Conservation (phyloP, 1,140 invertebrate species). For the Lucilia cuprina region DNA sequence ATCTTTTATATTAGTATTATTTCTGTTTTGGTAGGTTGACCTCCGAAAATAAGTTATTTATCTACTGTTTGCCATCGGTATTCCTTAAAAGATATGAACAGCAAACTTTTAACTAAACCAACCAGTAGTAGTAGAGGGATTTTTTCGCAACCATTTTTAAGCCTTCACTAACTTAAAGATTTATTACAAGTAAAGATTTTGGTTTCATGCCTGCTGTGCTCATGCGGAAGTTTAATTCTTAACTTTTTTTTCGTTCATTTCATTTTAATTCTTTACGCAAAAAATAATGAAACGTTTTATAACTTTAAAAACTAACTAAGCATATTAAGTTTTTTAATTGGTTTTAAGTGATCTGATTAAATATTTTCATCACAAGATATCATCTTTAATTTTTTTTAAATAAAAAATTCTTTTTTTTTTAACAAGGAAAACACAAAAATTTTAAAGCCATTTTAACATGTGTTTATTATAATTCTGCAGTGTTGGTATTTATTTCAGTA, state of each 20-base stretch:
- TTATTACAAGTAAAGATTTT: not conserved
- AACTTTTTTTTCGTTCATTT: not conserved
- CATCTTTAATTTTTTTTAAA: not conserved
- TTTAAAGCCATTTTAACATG: not conserved
- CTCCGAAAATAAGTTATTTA: slow-evolving; percentile 39
- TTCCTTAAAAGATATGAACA: slow-evolving; percentile 13
- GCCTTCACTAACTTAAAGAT: not conserved
- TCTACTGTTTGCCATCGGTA: slow-evolving; percentile 38
- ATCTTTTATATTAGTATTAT: not conserved
- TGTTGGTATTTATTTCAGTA: slow-evolving; percentile 15
- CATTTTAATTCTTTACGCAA: not conserved
- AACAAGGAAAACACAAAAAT: not conserved
- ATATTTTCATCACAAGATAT: slow-evolving; percentile 12
- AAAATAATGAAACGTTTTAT: not conserved
- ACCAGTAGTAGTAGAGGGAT: not conserved
- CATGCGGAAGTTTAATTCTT: slow-evolving; percentile 2
- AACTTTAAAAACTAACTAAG: not conserved
- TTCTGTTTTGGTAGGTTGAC: slow-evolving; percentile 32
- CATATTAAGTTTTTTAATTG: slow-evolving; percentile 18
- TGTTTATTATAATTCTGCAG: not conserved
- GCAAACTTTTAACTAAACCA: not conserved
- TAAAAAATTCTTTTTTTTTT: not conserved
- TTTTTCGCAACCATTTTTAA: not conserved
- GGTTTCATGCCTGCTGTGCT: slow-evolving; percentile 13
- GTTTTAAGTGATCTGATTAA: slow-evolving; percentile 17